Evolutionary conservation across 1,140 invertebrate genomes (phyloP).

Genomic region (Delia radicum): DNA sequence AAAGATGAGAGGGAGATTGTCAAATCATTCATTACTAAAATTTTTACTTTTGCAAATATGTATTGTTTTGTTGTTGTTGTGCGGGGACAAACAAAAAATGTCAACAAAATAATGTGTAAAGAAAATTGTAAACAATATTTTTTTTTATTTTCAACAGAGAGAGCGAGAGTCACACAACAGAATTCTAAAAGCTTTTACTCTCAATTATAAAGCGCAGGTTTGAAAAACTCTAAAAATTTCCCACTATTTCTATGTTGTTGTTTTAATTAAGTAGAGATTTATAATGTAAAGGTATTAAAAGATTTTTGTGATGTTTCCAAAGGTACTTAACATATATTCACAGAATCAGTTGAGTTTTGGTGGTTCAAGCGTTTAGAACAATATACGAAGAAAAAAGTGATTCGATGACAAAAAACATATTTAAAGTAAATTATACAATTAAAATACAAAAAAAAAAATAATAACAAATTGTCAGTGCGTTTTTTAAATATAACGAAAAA

Average conservation of each 20-base stretch:
- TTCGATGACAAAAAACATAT: background rate
- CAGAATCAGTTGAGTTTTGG: constrained; percentile 22
- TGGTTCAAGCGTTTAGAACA: constrained; percentile 15
- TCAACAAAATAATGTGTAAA: no score
- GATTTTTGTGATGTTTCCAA: constrained; percentile 5
- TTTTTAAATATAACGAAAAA: background rate
- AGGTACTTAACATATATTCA: constrained; percentile 18
- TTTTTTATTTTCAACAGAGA: no score
- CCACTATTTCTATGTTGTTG: background rate
- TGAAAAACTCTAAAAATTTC: background rate
- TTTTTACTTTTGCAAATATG: no score
- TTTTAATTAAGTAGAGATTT: background rate
- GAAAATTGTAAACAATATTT: no score
- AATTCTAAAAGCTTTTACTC: no score
- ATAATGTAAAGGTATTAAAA: constrained; percentile 4
- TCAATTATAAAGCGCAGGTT: background rate
- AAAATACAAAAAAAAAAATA: background rate
- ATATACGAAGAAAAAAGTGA: background rate
- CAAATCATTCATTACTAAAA: no score
- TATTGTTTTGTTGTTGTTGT: no score
- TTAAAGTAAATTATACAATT: background rate
- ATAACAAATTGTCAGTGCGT: background rate
- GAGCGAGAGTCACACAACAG: no score
- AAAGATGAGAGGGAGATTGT: no score
- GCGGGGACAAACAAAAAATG: no score